phyloP scores from a whole-genome alignment of 2,797 vertebrate genomes.

The Anguilla anguilla region DNA sequence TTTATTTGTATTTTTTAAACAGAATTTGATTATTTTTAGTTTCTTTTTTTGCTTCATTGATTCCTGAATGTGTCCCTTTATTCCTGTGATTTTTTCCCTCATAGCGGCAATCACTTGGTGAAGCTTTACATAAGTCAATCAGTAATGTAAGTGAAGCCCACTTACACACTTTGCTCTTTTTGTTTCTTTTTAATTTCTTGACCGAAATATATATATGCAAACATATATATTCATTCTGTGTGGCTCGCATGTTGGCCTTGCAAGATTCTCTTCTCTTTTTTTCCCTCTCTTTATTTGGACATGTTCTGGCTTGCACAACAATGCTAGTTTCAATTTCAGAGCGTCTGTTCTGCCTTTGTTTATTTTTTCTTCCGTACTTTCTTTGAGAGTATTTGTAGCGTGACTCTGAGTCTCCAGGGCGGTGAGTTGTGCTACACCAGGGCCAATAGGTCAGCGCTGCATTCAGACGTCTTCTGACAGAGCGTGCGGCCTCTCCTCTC shows the following conservation, averaged over 20 bases:
- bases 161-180: slow-evolving; percentile 62
- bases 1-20: not conserved
- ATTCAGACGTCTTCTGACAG: not conserved
- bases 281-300: slow-evolving; percentile 20
- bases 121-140: slow-evolving; percentile 87
- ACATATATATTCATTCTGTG: slow-evolving; percentile 39
- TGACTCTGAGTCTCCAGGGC: not conserved
- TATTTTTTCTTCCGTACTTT: slow-evolving; percentile 5
- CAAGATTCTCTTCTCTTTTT: slow-evolving; percentile 38
- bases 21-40: slow-evolving; percentile 22
- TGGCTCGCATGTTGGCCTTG: slow-evolving; percentile 72
- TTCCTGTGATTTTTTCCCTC: slow-evolving; percentile 76
- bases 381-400: not conserved
- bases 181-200: slow-evolving; percentile 29
- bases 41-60: slow-evolving; percentile 64
- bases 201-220: slow-evolving; percentile 33
- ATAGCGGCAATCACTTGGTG: slow-evolving; percentile 83
- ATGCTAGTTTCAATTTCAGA: slow-evolving; percentile 27
- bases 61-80: slow-evolving; percentile 78
- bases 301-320: slow-evolving; percentile 35
- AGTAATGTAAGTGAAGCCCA: slow-evolving; percentile 83
- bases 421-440: not conserved
- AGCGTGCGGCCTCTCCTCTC: not conserved
- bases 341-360: slow-evolving; percentile 14
- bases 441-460: not conserved